Evolutionary conservation across 1,140 invertebrate genomes (phyloP).

Genomic region (Diprion similis): DNA sequence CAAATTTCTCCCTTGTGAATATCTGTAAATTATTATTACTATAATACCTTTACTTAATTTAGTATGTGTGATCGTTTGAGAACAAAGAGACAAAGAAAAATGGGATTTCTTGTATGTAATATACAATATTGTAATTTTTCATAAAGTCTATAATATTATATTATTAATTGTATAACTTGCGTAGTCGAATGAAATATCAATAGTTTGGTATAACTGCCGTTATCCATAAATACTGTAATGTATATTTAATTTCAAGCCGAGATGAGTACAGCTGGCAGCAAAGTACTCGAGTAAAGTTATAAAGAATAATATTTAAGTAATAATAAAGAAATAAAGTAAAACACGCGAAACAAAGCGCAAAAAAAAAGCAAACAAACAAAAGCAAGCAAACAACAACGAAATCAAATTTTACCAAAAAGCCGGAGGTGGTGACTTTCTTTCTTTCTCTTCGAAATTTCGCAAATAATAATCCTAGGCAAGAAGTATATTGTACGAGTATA

Average conservation of each 20-base stretch:
- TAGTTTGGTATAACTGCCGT: neutral
- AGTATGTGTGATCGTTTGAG: no score
- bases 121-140: neutral
- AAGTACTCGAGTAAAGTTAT: no score
- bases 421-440: neutral
- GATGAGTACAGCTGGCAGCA: no score
- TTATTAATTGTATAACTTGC: neutral
- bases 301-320: no score
- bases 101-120: neutral
- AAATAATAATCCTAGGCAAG: neutral
- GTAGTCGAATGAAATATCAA: constrained; percentile 5
- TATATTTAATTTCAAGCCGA: no score
- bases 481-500: neutral
- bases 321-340: no score
- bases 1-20: constrained; percentile 1
- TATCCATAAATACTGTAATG: neutral
- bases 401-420: neutral
- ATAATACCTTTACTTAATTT: no score
- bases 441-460: no score
- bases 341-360: no score
- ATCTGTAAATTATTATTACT: neutral
- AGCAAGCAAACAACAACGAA: neutral
- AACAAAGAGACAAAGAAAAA: no score
- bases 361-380: neutral
- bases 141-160: neutral